Evolutionary conservation across 2,113 vertebrate species (phyloP), one percentile per base, ranked within the genome.

Genomic region (Crotalus tigris): DNA sequence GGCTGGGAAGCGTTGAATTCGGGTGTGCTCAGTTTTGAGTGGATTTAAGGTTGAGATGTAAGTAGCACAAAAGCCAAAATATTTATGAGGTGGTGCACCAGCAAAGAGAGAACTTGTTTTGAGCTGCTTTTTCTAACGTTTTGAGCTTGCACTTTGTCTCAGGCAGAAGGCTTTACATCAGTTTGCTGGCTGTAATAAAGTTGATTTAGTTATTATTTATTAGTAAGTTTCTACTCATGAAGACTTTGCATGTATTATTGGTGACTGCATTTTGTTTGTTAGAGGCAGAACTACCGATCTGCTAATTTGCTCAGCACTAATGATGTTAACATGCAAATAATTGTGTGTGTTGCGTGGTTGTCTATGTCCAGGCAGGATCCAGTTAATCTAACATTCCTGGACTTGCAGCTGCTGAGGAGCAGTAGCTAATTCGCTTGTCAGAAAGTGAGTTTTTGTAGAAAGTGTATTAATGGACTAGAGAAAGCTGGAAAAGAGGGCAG

Each of bases 341-440:
- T 33, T 17, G 33, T 81, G 15, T 39, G n/a, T 75, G 64, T 3
- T 17, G 64, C 2, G 64, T 17, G 69, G 1, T 1, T 39, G 69
- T 17, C 2, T 1, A 21, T 21, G 75, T 0, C 96, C 95, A 94
- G 95, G 95, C 93, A 33, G 85, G 58, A 75, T 44, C 49, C 15
- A 7, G 57, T 93, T 94, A 81, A 94, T 95, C 93, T 96, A 51
- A 93, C 94, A 92, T 92, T 94, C 95, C 17, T 8, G 7, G 75
- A 44, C 33, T 81, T 10, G 6, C n/a, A 81, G 69, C 15, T 39
- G 75, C 75, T 33, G 29, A 88, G 29, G 15, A n/a, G 92, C 64
- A 39, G 53, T n/a, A 59, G n/a, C 58, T 58, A 85, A 5, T 86
- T 90, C 7, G 89, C 44, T 26, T 19, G 7, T 44, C 17, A 44